Conservation (phyloP, 2,888 invertebrate species). For the Cynaeus angustus region DNA sequence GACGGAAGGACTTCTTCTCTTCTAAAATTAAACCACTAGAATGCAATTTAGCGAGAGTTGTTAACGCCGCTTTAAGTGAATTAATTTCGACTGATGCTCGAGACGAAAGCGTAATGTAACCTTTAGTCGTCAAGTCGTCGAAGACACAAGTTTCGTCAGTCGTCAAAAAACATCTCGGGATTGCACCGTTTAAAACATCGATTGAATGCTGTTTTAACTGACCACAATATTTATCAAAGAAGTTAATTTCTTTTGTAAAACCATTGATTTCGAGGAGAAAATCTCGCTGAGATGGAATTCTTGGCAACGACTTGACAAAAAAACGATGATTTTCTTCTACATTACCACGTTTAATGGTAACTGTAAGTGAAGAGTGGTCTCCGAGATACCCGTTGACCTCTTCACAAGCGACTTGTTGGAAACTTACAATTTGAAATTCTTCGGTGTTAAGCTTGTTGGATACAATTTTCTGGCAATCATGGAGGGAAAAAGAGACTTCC, state of each 20-base stretch:
- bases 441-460: slow-evolving; percentile 36
- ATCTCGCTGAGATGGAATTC: slow-evolving; percentile 72
- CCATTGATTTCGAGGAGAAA: slow-evolving; percentile 70
- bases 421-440: slow-evolving; percentile 40
- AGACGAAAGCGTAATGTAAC: slow-evolving; percentile 58
- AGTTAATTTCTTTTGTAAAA: slow-evolving; percentile 72
- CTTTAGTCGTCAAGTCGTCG: slow-evolving; percentile 65
- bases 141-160: slow-evolving; percentile 65
- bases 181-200: slow-evolving; percentile 58
- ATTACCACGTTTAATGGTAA: slow-evolving; percentile 19
- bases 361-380: slow-evolving; percentile 56
- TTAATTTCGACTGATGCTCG: slow-evolving; percentile 53
- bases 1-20: slow-evolving; percentile 54
- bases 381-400: slow-evolving; percentile 58
- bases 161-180: slow-evolving; percentile 65
- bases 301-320: slow-evolving; percentile 78
- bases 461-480: slow-evolving; percentile 46
- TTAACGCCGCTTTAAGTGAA: slow-evolving; percentile 55
- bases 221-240: slow-evolving; percentile 71
- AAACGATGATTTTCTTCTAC: slow-evolving; percentile 64
- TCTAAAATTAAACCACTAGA: slow-evolving; percentile 67
- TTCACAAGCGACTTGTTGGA: slow-evolving; percentile 26
- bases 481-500: neutral
- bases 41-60: slow-evolving; percentile 61
- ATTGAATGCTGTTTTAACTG: slow-evolving; percentile 64